phyloP scores from a whole-genome alignment of 2,797 vertebrate species.

The Remorina albescens region DNA sequence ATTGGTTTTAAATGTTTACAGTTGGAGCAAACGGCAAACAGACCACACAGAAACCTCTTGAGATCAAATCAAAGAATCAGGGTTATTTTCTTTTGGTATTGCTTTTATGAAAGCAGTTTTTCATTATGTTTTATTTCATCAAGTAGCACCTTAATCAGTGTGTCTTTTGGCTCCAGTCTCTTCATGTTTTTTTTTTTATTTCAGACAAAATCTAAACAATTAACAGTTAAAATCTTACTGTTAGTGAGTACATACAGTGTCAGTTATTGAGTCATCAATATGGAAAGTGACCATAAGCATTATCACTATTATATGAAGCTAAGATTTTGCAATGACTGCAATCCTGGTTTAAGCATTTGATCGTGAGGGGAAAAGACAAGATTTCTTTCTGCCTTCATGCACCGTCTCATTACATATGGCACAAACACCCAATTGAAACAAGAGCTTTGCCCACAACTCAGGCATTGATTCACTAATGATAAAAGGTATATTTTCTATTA shows the following conservation, averaged over 20 bases:
- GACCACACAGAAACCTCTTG: conserved; percentile 9
- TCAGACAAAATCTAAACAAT: background rate
- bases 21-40: background rate
- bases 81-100: conserved; percentile 25
- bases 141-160: background rate
- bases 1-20: conserved; percentile 1
- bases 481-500: too few species aligned
- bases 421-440: too few species aligned
- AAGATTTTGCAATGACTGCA: background rate
- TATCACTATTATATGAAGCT: background rate
- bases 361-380: background rate
- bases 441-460: too few species aligned
- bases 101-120: background rate
- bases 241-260: background rate
- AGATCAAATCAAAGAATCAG: background rate
- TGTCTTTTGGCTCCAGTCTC: background rate
- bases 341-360: background rate
- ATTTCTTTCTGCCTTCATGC: background rate
- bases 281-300: background rate
- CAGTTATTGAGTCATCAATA: background rate
- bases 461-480: too few species aligned
- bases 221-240: background rate
- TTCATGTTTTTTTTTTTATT: too few species aligned
- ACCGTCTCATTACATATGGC: too few species aligned
- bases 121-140: background rate